Conservation (phyloP, 2,113 vertebrate genomes). For the Mus spicilegus region DNA sequence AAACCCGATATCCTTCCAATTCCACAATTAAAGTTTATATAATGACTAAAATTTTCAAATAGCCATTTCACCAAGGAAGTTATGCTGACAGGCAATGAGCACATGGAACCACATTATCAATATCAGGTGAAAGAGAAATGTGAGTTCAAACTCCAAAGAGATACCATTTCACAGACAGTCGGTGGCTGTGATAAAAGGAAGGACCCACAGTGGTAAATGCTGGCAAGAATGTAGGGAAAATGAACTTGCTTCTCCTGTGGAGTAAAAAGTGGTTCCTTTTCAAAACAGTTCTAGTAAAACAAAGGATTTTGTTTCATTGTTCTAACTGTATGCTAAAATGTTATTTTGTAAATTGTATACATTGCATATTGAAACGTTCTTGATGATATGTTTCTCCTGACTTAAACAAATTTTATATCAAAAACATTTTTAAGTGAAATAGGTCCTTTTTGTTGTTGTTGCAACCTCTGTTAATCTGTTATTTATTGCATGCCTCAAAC, state of each 20-base stretch:
- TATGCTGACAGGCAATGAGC: no score
- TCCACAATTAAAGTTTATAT: no score
- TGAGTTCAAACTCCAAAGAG: background rate
- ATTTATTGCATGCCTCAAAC: conserved; percentile 18
- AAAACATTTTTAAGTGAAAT: background rate
- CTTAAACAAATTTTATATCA: background rate
- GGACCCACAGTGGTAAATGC: background rate
- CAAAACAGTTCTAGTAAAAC: background rate
- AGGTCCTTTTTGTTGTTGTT: background rate
- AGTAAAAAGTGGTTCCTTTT: background rate
- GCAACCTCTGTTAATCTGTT: conserved; percentile 15
- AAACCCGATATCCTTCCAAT: background rate
- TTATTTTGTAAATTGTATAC: background rate
- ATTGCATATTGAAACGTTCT: background rate
- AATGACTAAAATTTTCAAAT: no score
- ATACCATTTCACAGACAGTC: background rate
- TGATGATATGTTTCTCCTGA: conserved; percentile 20
- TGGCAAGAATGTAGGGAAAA: background rate
- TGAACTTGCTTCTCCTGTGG: background rate
- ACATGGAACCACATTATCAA: background rate
- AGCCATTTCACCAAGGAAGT: no score
- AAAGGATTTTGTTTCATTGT: background rate
- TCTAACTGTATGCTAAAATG: background rate
- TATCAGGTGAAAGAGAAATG: background rate
- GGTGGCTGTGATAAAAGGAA: background rate